A percentile compares a stretch with the other conserved stretches of the same genome.
These are phyloP conservation scores for Cygnus olor DNA, from an alignment of 2,797 vertebrate genomes.

Conservation along the genomic window DNA sequence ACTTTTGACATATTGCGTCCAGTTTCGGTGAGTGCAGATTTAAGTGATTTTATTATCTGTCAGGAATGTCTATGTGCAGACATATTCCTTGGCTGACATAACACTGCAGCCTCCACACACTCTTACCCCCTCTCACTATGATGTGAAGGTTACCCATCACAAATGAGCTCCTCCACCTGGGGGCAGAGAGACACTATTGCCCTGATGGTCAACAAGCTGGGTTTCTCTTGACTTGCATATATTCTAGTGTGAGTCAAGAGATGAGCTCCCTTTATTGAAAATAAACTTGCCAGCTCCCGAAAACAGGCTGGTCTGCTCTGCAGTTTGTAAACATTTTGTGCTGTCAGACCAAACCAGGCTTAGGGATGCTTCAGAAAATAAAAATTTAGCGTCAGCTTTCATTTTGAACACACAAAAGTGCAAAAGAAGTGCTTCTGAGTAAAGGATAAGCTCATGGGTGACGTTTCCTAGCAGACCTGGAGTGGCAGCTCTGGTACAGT, in stretches of 20 bases:
- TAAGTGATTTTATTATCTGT: background rate
- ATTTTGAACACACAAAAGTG: background rate
- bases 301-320: background rate
- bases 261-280: background rate
- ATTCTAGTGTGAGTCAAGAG: background rate
- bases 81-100: background rate
- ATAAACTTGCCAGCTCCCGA: background rate
- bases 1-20: background rate
- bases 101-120: background rate
- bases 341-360: background rate
- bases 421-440: background rate
- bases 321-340: background rate
- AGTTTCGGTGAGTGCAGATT: constrained; percentile 5
- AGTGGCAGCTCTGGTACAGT: constrained; percentile 5
- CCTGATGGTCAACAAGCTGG: background rate
- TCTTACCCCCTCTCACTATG: background rate
- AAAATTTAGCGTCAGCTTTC: background rate
- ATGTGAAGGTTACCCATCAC: background rate
- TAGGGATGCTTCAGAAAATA: background rate
- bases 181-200: background rate
- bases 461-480: background rate
- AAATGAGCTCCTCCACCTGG: background rate
- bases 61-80: background rate
- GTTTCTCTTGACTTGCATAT: background rate
- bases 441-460: background rate